Evolutionary conservation across 2,888 invertebrate genomes (phyloP), one percentile per base, ranked within the genome.

Genomic region (Yponomeuta plumbellus): DNA sequence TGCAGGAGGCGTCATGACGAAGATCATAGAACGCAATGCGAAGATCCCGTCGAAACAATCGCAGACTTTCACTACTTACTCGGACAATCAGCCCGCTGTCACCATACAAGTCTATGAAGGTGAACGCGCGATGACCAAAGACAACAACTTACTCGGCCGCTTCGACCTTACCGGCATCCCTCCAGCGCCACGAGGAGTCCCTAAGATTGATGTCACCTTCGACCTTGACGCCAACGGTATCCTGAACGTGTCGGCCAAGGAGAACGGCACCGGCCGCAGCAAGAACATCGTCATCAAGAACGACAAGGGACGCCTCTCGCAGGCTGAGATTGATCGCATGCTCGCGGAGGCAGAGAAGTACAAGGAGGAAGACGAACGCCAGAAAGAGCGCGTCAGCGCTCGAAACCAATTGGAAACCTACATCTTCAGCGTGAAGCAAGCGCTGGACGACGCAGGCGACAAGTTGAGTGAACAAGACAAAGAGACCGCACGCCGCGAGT

Each of bases 261-360:
- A 94, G 70, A 93, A 92, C 79, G 92, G 93, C 72, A 92, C 93
- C 0, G 94, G 93, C 23, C 95, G 94, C 71, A 93, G 93, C 66
- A 94, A 94, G 80, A 94, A 94, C 76, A 96, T 97, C 69, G 94
- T 94, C 57, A 97, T 97, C 73, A 95, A 95, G 78, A 97, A 96
- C 83, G 96, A 96, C 85, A 96, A 94, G 76, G 96, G 96, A 0
- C 92, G 96, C 6, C 85, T 97, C 65, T 95, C 95, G 10, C 95
- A 96, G 78, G 94, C 94, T 26, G 96, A 97, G 76, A 96, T 97
- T 71, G 96, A 97, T 68, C 92, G 94, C 70, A 96, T 96, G 96
- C 81, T 96, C 61, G 83, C 92, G 2, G 95, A 96, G 70, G 96
- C 96, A 0, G 96, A 96, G 75, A 91, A 88, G 61, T 96, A 94